Base-by-base conservation (phyloP, 2,113 vertebrate species). In the Balaeniceps rex region DNA sequence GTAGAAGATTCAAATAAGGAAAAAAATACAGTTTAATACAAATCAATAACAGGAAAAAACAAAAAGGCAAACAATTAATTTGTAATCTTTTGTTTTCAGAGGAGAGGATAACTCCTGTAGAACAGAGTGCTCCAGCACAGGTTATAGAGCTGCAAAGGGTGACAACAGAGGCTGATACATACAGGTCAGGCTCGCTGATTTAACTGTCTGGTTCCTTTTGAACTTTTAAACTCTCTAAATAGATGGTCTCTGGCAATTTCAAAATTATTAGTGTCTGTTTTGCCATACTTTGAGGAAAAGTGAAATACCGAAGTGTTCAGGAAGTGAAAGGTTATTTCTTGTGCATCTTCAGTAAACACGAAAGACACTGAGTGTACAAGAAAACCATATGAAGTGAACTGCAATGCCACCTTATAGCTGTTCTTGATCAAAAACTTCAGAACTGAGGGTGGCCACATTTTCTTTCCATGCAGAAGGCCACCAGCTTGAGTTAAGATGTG, bases 301-400 rank as follows among this genome's bases (percentile, higher is more conserved):
- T 5, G 11, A 94, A 87, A 93, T 83, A 34, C 54, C 93, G n/a
- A 88, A 86, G 31, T 5, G 26, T 29, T 65, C 77, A 93, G 92
- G 76, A 97, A 95, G 91, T 79, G 94, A 96, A 96, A 95, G 90
- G 88, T 94, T 94, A 72, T 85, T 91, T 94, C 81, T 93, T 94
- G 63, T 68, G 33, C 74, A 25, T 55, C 87, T 57, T 46, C 69
- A 77, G 90, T 79, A 87, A 95, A 87, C 77, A 88, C 0, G 5
- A 88, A 76, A 92, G 90, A 87, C 51, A 8, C 46, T 1, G 15
- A 71, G 68, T 1, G 52, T 25, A 64, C 61, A 51, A 60, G 51
- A 47, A 93, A 82, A 69, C 38, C 26, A 6, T 64, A 23, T 11
- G 5, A 44, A 91, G 55, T n/a, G 18, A 87, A 55, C 44, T 78